A percentile compares a stretch with the other conserved stretches of the same genome.
Conservation (phyloP, 2,113 vertebrate species). For the Abramis brama region DNA sequence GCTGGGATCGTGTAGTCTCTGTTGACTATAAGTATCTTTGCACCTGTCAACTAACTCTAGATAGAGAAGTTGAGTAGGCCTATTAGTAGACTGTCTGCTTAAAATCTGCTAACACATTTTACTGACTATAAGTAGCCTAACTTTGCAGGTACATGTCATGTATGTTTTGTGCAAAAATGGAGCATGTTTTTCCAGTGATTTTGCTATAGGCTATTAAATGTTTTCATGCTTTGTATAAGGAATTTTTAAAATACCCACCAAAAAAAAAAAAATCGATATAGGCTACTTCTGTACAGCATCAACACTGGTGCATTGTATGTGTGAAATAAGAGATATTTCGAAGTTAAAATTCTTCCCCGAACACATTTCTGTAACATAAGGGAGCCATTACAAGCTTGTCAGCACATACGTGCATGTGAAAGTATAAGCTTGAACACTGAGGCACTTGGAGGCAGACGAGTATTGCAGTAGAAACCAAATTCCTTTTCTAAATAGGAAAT, state of each 20-base stretch:
- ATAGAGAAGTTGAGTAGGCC: too few species aligned
- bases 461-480: background rate
- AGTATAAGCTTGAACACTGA: background rate
- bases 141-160: too few species aligned
- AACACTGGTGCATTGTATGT: background rate
- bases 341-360: background rate
- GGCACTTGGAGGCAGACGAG: background rate
- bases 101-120: too few species aligned
- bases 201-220: too few species aligned
- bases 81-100: too few species aligned
- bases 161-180: too few species aligned
- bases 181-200: too few species aligned
- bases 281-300: background rate
- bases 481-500: constrained; percentile 14
- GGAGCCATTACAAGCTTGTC: constrained; percentile 34
- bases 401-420: constrained; percentile 8
- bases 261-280: background rate
- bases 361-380: constrained; percentile 18
- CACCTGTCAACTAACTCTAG: too few species aligned
- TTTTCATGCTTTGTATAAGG: background rate
- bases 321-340: background rate
- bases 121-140: too few species aligned
- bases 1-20: too few species aligned
- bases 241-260: background rate
- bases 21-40: too few species aligned